Conservation (phyloP, 2,113 vertebrate genomes). For the Reinhardtius hippoglossoides region DNA sequence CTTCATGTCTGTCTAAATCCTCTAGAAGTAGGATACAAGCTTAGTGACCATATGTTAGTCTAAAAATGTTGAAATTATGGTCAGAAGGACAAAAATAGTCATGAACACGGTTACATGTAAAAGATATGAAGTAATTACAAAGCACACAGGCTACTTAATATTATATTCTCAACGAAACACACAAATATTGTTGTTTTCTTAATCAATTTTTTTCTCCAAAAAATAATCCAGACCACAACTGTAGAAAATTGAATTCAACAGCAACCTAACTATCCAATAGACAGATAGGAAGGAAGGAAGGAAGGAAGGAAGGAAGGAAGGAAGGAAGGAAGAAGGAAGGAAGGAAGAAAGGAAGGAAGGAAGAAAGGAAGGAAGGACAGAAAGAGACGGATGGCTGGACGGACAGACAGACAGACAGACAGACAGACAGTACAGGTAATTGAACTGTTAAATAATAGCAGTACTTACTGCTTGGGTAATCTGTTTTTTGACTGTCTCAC, state of each 20-base stretch:
- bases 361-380: not conserved
- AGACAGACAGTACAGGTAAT: not conserved
- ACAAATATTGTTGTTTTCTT: not conserved
- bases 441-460: not conserved
- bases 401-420: too few species aligned
- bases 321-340: too few species aligned
- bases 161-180: not conserved
- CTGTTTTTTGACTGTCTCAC: conserved; percentile 86
- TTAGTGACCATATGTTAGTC: not conserved
- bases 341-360: not conserved
- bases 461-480: conserved; percentile 91
- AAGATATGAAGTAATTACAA: not conserved
- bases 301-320: too few species aligned
- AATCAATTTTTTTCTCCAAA: not conserved
- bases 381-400: too few species aligned
- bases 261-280: too few species aligned
- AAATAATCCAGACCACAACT: not conserved
- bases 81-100: too few species aligned
- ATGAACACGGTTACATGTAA: not conserved
- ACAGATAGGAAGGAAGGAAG: not conserved
- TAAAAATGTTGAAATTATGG: not conserved
- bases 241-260: too few species aligned
- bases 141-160: not conserved
- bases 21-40: too few species aligned
- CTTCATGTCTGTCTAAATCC: not conserved